Conservation (phyloP, 2,113 vertebrate species). For the Trematomus loennbergii region DNA sequence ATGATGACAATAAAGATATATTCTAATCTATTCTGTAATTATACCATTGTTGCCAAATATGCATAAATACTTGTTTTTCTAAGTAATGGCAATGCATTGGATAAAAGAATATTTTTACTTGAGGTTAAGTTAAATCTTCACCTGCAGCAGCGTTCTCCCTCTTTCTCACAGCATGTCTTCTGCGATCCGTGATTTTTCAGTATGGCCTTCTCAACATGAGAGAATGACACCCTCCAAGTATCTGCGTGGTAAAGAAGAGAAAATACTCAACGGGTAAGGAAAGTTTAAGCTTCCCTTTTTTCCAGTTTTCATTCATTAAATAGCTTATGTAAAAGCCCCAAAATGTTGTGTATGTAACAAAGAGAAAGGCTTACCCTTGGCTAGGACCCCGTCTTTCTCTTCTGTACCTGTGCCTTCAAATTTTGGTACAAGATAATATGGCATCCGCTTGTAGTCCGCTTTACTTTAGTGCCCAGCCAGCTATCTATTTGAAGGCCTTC, state of each 20-base stretch:
- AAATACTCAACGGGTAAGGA: too few relatives aligned
- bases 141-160: constrained; percentile 82
- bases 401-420: constrained; percentile 78
- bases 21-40: too few relatives aligned
- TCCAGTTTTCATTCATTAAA: not conserved
- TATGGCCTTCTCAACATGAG: constrained; percentile 83
- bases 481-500: constrained; percentile 77
- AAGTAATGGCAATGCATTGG: too few relatives aligned
- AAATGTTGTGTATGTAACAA: not conserved
- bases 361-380: constrained; percentile 64
- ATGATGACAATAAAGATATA: too few relatives aligned
- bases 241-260: constrained; percentile 59
- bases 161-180: constrained; percentile 85
- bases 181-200: constrained; percentile 82
- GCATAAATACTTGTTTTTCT: too few relatives aligned
- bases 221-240: constrained; percentile 85
- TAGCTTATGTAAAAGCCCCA: too few relatives aligned
- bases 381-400: constrained; percentile 56
- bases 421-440: constrained; percentile 88
- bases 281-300: not conserved
- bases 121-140: constrained; percentile 27
- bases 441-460: fast-evolving
- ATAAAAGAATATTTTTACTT: not conserved
- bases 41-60: too few relatives aligned
- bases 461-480: constrained; percentile 88